Evolutionary conservation across 2,113 vertebrate species (phyloP), one percentile per base, ranked within the genome.

Genomic region (Rhinolophus sinicus): DNA sequence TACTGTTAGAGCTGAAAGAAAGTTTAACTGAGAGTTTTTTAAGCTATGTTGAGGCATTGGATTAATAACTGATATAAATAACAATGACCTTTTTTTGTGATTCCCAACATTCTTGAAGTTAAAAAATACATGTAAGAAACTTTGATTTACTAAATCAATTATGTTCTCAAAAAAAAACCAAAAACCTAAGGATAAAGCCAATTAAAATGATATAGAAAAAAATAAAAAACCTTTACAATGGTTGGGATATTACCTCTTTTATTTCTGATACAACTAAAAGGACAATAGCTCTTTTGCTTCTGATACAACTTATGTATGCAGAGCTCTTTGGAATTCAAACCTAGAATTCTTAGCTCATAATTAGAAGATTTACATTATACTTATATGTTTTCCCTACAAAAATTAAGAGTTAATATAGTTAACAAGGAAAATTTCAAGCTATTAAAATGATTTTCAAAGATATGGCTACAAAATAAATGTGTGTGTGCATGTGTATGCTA

Each of bases 361-460:
- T 52, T 80, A 65, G n/a, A 67, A 94, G 11, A 90, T 33, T 65
- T 30, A 75, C 84, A 40, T 16, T 22, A 72, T 52, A 75, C 38
- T 93, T 90, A 52, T 2, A 80, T 47, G 9, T 72, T 92, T 96
- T 12, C 94, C 18, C 4, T 95, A 65, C 40, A 84, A 80, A 96
- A 38, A 77, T 62, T 70, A 56, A 86, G 12, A 77, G 35, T 70
- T 70, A 86, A 92, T 50, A 54, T 1, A 70, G 38, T 73, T 54
- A 90, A 95, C 6, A 62, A 4, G 26, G 50, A 75, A 94, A 95
- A 62, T 52, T 69, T 87, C 16, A 95, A 60, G 16, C 38, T 88
- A 58, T 83, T 86, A 75, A 77, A 84, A 35, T 65, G 3, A 92
- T 64, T 94, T 93, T 95, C 40, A 95, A 70, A 95, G n/a, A 89